These are phyloP conservation scores for Tupaia tana DNA, from an alignment of 2,113 vertebrate genomes.

Conservation along the genomic window DNA sequence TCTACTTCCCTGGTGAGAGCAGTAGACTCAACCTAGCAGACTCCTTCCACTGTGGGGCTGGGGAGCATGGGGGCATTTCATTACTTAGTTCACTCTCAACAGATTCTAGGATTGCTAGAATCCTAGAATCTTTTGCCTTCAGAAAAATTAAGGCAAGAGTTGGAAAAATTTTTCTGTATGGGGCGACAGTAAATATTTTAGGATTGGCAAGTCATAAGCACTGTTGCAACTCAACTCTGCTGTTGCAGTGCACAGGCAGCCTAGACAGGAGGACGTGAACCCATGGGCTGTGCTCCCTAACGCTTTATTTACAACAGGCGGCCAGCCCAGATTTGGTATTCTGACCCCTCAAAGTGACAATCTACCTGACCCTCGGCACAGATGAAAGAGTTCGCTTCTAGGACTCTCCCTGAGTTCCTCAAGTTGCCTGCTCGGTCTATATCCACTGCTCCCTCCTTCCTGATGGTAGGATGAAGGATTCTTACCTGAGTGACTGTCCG, in stretches of 20 bases:
- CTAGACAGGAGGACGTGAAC: not conserved
- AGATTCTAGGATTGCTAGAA: not conserved
- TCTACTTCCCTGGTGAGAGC: not conserved
- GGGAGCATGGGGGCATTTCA: not conserved
- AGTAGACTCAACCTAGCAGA: not conserved
- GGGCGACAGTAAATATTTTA: not conserved
- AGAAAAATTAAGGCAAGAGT: constrained; percentile 24
- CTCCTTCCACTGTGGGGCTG: not conserved
- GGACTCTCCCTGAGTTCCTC: not conserved
- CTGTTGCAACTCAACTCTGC: not conserved
- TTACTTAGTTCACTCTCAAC: not conserved
- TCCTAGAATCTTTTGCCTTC: not conserved
- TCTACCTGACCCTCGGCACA: not conserved
- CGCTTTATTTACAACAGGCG: not conserved
- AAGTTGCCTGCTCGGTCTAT: not conserved
- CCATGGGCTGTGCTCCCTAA: not conserved
- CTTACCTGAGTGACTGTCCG: constrained; percentile 95
- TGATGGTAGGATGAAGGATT: not conserved
- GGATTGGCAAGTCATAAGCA: not conserved
- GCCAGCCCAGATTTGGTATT: not conserved
- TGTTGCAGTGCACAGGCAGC: not conserved
- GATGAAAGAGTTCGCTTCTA: not conserved
- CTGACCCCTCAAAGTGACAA: not conserved
- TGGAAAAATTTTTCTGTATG: not conserved
- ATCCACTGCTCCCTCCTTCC: not conserved